These are phyloP conservation scores for Esox masquinongy DNA, from an alignment of 2,797 vertebrate species.

Conservation along the genomic window DNA sequence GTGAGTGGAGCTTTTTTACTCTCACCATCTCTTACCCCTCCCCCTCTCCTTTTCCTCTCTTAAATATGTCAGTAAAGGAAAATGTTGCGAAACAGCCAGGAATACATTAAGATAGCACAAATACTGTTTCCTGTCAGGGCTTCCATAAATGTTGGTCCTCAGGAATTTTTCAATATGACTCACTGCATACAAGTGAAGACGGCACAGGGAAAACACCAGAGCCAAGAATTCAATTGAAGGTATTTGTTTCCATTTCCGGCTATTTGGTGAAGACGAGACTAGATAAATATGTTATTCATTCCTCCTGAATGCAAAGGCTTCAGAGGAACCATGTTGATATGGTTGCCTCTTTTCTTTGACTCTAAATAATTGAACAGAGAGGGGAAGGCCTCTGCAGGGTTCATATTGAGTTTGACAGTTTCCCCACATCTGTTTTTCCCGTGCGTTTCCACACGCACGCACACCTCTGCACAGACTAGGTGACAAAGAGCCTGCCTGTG, in stretches of 20 bases:
- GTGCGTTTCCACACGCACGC: constrained; percentile 35
- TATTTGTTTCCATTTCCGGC: constrained; percentile 75
- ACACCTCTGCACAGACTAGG: constrained; percentile 36
- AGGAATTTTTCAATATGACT: constrained; percentile 59
- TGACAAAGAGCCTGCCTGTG: constrained; percentile 63
- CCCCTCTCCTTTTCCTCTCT: constrained; percentile 25
- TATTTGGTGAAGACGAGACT: constrained; percentile 73
- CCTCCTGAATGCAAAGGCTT: constrained; percentile 59
- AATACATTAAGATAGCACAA: constrained; percentile 53
- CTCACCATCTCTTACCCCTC: neutral
- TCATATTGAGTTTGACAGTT: constrained; percentile 73
- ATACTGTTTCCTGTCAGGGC: constrained; percentile 60
- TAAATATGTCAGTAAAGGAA: constrained; percentile 43
- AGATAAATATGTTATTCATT: constrained; percentile 68
- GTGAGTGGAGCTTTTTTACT: constrained; percentile 45
- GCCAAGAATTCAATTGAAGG: constrained; percentile 62
- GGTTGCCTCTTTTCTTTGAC: constrained; percentile 67
- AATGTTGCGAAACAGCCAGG: constrained; percentile 60
- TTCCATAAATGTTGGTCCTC: constrained; percentile 52
- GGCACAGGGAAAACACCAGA: constrained; percentile 54
- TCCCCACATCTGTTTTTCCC: constrained; percentile 65
- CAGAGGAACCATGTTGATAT: constrained; percentile 66
- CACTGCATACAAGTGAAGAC: constrained; percentile 34
- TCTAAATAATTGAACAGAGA: constrained; percentile 81
- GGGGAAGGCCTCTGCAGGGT: constrained; percentile 72